These are phyloP conservation scores for Dryobota labecula DNA, from an alignment of 2,888 invertebrate genomes.

Conservation along the genomic window DNA sequence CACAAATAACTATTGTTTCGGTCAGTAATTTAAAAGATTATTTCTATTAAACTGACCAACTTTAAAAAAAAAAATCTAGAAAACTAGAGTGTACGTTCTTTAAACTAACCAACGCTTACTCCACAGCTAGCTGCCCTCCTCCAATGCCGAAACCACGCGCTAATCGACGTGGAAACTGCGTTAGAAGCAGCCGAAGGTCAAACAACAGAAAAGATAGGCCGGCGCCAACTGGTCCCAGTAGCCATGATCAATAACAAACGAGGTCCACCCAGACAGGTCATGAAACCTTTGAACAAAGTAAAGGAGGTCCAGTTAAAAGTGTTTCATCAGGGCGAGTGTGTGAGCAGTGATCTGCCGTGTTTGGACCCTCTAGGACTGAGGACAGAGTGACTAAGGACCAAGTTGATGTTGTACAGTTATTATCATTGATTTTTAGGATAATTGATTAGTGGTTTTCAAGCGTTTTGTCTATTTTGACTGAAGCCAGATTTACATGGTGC, in stretches of 20 bases:
- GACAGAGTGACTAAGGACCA: constrained; percentile 85
- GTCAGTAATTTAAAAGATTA: background rate
- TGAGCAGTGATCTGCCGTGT: constrained; percentile 80
- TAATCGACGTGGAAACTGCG: constrained; percentile 89
- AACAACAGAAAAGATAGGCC: constrained; percentile 73
- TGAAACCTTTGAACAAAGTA: constrained; percentile 71
- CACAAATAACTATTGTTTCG: too few relatives aligned
- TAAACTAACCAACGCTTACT: background rate
- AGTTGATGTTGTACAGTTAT: constrained; percentile 80
- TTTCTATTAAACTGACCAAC: background rate
- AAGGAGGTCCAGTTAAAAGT: constrained; percentile 85
- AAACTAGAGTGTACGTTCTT: too few relatives aligned
- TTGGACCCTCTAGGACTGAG: constrained; percentile 82
- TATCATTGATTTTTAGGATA: constrained; percentile 71
- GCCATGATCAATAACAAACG: constrained; percentile 63
- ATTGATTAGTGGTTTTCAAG: background rate
- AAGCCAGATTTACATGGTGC: background rate
- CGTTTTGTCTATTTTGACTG: background rate
- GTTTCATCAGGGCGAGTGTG: constrained; percentile 83
- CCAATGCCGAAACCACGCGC: constrained; percentile 85
- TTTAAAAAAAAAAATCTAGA: too few relatives aligned
- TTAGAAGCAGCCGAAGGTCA: constrained; percentile 88
- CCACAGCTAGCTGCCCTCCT: constrained; percentile 83
- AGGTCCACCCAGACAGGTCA: constrained; percentile 50
- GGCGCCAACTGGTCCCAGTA: constrained; percentile 79